phyloP scores from a whole-genome alignment of 2,797 vertebrate genomes.

The Chiroxiphia lanceolata region DNA sequence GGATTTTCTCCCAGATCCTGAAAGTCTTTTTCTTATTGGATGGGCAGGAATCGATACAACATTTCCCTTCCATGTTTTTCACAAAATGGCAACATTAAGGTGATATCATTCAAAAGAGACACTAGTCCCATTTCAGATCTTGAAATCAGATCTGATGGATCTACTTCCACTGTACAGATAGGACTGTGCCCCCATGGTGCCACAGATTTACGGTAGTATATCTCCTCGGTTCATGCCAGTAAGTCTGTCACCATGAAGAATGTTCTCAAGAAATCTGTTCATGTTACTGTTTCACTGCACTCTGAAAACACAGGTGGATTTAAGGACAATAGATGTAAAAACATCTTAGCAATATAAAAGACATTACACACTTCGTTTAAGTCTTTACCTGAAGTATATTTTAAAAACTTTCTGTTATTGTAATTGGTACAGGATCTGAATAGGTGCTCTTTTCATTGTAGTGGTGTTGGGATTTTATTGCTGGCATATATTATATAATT shows the following conservation, averaged over 20 bases:
- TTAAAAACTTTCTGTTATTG: neutral
- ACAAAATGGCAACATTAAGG: neutral
- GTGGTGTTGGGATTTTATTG: fast-evolving
- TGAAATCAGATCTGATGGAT: neutral
- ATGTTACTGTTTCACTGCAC: neutral
- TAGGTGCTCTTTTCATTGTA: neutral
- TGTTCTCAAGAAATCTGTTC: neutral
- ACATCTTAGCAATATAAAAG: neutral
- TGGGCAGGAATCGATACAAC: neutral
- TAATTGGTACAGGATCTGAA: neutral
- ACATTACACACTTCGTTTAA: neutral
- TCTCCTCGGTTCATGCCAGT: neutral
- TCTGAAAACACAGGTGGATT: neutral
- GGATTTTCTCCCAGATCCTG: neutral
- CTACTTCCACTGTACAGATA: neutral
- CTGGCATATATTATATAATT: neutral
- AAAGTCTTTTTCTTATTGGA: neutral
- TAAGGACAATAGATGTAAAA: neutral
- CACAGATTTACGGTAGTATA: neutral
- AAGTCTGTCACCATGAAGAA: neutral
- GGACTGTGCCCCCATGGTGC: fast-evolving
- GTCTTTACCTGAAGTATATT: neutral
- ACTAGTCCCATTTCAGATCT: neutral
- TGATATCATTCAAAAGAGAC: neutral
- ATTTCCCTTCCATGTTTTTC: neutral